These are phyloP conservation scores for Drosophila mayri DNA, from an alignment of 1,140 invertebrate species.

Conservation along the genomic window DNA sequence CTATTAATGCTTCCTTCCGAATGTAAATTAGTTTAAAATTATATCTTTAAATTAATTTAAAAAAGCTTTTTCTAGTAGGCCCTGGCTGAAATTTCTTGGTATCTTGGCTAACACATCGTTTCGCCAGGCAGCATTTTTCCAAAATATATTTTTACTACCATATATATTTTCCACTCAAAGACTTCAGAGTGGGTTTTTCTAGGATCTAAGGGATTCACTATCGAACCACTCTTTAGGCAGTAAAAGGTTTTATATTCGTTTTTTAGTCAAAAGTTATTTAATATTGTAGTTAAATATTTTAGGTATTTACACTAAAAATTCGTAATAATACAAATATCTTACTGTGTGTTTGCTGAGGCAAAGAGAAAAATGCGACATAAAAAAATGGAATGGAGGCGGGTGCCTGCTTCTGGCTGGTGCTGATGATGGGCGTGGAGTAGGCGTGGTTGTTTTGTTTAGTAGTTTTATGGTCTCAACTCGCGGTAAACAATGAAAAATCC, in stretches of 20 bases:
- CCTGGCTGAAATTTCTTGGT: neutral
- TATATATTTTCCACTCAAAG: neutral
- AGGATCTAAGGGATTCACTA: neutral
- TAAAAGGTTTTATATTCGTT: neutral
- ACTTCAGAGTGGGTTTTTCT: neutral
- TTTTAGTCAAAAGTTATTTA: too few relatives aligned
- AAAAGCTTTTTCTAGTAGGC: neutral
- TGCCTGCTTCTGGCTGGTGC: conserved; percentile 11
- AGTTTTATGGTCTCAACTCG: conserved; percentile 78
- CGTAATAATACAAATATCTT: neutral
- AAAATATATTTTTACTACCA: neutral
- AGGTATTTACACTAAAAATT: neutral
- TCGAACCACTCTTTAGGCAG: neutral
- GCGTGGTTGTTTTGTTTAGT: conserved; percentile 75
- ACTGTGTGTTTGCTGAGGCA: neutral
- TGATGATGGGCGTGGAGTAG: conserved; percentile 34
- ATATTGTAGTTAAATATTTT: too few relatives aligned
- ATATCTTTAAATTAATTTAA: neutral
- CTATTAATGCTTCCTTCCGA: neutral
- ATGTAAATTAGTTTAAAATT: too few relatives aligned
- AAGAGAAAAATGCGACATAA: neutral
- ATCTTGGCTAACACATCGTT: too few relatives aligned
- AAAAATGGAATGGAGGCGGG: neutral
- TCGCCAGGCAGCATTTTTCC: neutral
- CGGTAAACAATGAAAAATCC: conserved; percentile 71